Evolutionary conservation across 2,888 invertebrate species (phyloP), one percentile per base, ranked within the genome.

Genomic region (Oconnorella tubifera): DNA sequence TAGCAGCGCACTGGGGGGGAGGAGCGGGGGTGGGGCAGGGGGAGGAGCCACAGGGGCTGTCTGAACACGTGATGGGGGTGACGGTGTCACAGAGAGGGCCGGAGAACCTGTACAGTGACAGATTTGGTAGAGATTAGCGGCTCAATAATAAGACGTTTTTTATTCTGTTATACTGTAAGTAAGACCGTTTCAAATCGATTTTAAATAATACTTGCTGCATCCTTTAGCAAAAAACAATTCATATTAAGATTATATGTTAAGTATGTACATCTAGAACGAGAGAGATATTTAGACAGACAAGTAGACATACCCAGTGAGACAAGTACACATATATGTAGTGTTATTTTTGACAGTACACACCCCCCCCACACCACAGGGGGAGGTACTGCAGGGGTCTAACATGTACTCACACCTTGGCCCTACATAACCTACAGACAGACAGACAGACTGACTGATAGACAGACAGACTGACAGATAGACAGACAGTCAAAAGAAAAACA

Each of bases 81-180:
- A 64, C 23, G 28, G 29, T 56, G 29, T 55, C 33, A 28, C 64
- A 64, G 19, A 27, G 28, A 19, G 40, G 57, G 29, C 64, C 64
- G 23, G 60, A 55, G 60, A 55, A 64, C 27, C 64, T 64, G 51
- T 14, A n/a, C n/a, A 50, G n/a, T n/a, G n/a, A n/a, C n/a, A n/a
- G n/a, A n/a, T n/a, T n/a, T n/a, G n/a, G n/a, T n/a, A n/a, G n/a
- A n/a, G n/a, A n/a, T n/a, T n/a, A n/a, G n/a, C n/a, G n/a, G n/a
- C n/a, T n/a, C n/a, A n/a, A n/a, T n/a, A n/a, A n/a, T n/a, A n/a
- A n/a, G n/a, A n/a, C n/a, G n/a, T n/a, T n/a, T n/a, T n/a, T n/a
- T n/a, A n/a, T n/a, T n/a, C n/a, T n/a, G n/a, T n/a, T n/a, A n/a
- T n/a, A n/a, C n/a, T n/a, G n/a, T n/a, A n/a, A n/a, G n/a, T n/a